These are phyloP conservation scores for Drosophila borborema DNA, from an alignment of 2,888 invertebrate species.

Conservation along the genomic window DNA sequence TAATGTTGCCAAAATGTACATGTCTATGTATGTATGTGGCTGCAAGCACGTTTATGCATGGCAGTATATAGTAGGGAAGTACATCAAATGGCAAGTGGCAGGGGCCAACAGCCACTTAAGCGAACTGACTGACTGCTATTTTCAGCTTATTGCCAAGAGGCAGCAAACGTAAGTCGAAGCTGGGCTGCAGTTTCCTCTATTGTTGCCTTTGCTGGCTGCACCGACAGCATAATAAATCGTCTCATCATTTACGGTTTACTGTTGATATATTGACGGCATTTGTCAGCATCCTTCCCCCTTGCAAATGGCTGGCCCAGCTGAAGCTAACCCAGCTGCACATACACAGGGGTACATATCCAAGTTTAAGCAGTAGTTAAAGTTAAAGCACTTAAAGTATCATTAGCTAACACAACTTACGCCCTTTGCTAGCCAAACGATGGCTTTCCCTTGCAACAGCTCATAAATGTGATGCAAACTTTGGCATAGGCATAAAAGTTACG, in stretches of 20 bases:
- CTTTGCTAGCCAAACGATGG: conserved; percentile 17
- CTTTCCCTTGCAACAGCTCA: conserved; percentile 21
- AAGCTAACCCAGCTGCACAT: background rate
- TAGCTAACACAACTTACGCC: conserved; percentile 26
- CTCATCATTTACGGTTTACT: conserved; percentile 72
- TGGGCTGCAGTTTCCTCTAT: conserved; percentile 11
- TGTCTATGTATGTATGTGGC: conserved; percentile 14
- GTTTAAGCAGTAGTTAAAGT: conserved; percentile 25
- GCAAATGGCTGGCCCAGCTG: conserved; percentile 23
- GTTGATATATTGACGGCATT: conserved; percentile 75
- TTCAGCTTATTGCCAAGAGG: conserved; percentile 64
- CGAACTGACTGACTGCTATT: conserved; percentile 49
- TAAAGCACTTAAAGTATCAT: conserved; percentile 43
- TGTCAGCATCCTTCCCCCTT: conserved; percentile 60
- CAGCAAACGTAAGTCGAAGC: conserved; percentile 35
- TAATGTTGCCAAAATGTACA: conserved; percentile 73
- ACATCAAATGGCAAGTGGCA: conserved; percentile 43
- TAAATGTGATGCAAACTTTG: conserved; percentile 49
- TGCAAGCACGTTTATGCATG: conserved; percentile 11
- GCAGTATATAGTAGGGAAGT: conserved; percentile 9
- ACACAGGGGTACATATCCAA: conserved; percentile 23
- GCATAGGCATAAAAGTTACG: conserved; percentile 62
- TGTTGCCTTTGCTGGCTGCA: conserved; percentile 14
- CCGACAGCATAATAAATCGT: conserved; percentile 69
- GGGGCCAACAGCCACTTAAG: conserved; percentile 68